Conservation (phyloP, 2,113 vertebrate species). For the Chloroceryle aenea region DNA sequence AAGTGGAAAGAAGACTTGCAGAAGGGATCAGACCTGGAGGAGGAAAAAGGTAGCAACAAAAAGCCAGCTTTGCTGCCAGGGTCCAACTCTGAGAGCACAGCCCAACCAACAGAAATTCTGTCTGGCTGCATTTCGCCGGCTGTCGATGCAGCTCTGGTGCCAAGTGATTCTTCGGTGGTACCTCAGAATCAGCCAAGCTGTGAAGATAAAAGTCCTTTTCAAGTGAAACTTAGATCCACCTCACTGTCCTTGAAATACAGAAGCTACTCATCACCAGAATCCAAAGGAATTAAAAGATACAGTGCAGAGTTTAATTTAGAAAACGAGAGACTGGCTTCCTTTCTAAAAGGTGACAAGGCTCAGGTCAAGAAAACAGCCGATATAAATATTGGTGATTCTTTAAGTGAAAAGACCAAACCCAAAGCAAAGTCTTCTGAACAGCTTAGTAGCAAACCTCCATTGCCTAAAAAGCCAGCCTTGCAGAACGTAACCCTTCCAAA, state of each 20-base stretch:
- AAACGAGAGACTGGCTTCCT: slow-evolving; percentile 39
- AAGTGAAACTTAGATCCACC: slow-evolving; percentile 89
- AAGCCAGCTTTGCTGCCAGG: slow-evolving; percentile 14
- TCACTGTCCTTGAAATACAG: slow-evolving; percentile 81
- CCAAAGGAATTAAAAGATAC: slow-evolving; percentile 70
- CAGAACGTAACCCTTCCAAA: slow-evolving; percentile 57
- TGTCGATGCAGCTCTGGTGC: background rate
- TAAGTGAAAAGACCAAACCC: slow-evolving; percentile 62
- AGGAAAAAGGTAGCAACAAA: background rate
- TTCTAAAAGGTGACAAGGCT: slow-evolving; percentile 60
- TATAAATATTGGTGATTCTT: background rate
- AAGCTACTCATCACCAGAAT: slow-evolving; percentile 60
- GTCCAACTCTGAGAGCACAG: background rate
- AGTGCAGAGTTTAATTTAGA: slow-evolving; percentile 74
- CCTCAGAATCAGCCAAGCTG: slow-evolving; percentile 24
- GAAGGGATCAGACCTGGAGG: background rate
- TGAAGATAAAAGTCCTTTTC: slow-evolving; percentile 81
- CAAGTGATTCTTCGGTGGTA: slow-evolving; percentile 6
- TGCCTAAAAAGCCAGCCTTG: slow-evolving; percentile 72
- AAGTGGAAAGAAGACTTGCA: slow-evolving; percentile 58
- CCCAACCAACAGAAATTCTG: background rate
- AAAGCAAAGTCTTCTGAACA: slow-evolving; percentile 71
- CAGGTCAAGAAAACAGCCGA: background rate
- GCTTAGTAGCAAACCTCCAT: slow-evolving; percentile 73
- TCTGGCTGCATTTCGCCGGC: background rate